These are phyloP conservation scores for Scylla paramamosain DNA, from an alignment of 1,140 invertebrate genomes.

Conservation along the genomic window DNA sequence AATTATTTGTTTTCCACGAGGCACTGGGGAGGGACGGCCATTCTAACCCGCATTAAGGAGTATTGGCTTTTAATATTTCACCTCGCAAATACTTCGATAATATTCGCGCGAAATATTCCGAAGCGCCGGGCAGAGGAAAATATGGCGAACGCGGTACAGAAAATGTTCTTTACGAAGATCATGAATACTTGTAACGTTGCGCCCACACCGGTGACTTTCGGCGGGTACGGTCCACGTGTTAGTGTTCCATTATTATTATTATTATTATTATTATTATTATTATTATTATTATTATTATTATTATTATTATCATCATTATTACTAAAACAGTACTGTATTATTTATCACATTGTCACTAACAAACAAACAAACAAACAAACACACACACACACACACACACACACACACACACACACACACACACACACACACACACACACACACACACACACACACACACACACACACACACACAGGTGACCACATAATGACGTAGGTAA, in stretches of 20 bases:
- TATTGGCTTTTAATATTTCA: conserved; percentile 16
- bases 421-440: no score
- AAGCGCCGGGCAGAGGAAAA: not conserved
- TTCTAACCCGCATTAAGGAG: not conserved
- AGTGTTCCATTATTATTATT: not conserved
- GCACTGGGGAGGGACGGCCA: not conserved
- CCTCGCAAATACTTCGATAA: conserved; percentile 2
- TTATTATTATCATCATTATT: not conserved
- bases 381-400: conserved; percentile 3
- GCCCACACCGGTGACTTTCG: not conserved
- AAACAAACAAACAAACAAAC: no score
- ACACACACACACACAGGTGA: not conserved
- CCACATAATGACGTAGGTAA: not conserved
- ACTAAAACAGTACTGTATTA: no score
- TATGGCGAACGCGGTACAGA: not conserved
- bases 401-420: not conserved
- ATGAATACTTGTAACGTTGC: conserved; percentile 9
- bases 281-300: not conserved
- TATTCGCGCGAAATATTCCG: not conserved
- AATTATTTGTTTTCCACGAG: conserved; percentile 11
- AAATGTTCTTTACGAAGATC: not conserved
- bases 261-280: no score
- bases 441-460: conserved; percentile 9
- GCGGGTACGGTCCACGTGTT: no score
- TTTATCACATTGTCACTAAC: no score